Percentiles rank a stretch among this genome's conserved stretches.
Conservation (phyloP, 2,888 invertebrate genomes). For the Electrophaes corylata region DNA sequence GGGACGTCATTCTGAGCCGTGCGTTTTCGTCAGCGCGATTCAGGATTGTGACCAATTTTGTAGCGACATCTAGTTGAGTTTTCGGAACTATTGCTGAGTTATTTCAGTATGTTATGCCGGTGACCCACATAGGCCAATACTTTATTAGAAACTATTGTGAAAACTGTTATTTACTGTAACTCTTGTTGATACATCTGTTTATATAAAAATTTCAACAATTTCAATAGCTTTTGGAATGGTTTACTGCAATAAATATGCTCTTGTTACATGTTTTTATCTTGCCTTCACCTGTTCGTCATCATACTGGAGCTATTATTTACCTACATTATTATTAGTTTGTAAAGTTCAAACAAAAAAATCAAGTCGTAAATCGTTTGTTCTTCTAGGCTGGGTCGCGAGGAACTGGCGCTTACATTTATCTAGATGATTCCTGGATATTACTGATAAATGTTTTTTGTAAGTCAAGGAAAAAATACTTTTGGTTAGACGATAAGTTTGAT, state of each 20-base stretch:
- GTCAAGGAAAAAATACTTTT: neutral
- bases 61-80: constrained; percentile 16
- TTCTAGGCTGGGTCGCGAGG: too few relatives aligned
- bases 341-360: too few relatives aligned
- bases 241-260: constrained; percentile 1
- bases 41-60: constrained; percentile 1
- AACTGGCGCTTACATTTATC: too few relatives aligned
- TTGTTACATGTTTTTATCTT: too few relatives aligned
- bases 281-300: too few relatives aligned
- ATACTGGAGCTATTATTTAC: too few relatives aligned
- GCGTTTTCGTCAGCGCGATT: constrained; percentile 17
- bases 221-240: neutral
- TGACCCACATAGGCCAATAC: neutral
- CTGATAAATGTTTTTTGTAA: too few relatives aligned
- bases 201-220: neutral
- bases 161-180: neutral
- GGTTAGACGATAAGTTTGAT: neutral
- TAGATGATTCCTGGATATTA: too few relatives aligned
- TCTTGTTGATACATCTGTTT: neutral
- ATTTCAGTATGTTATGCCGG: constrained; percentile 6
- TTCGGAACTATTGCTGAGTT: neutral
- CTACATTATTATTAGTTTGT: too few relatives aligned
- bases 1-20: constrained; percentile 2
- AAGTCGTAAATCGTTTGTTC: too few relatives aligned
- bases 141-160: constrained; percentile 3